Evolutionary conservation across 2,888 invertebrate species (phyloP).

Genomic region (Leuctra nigra): DNA sequence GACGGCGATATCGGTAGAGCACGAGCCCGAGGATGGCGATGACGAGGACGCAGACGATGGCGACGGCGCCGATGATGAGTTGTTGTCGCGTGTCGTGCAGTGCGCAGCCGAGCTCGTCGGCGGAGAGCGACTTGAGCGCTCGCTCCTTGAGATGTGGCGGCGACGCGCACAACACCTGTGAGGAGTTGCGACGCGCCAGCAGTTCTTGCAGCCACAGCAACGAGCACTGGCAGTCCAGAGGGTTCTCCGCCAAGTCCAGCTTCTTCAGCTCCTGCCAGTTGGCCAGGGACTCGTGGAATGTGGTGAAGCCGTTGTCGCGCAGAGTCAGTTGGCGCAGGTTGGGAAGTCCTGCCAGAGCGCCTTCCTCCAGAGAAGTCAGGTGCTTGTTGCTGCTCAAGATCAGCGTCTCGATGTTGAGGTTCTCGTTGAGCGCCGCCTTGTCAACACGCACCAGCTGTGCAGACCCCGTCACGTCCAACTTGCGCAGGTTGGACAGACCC

Average conservation of each 20-base stretch:
- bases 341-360: slow-evolving; percentile 68
- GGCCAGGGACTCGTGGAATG: slow-evolving; percentile 70
- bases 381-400: slow-evolving; percentile 71
- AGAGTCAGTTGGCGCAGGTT: slow-evolving; percentile 69
- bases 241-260: slow-evolving; percentile 75
- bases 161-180: slow-evolving; percentile 51
- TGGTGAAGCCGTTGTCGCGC: slow-evolving; percentile 69
- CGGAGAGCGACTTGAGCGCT: slow-evolving; percentile 57
- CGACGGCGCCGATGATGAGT: slow-evolving; percentile 68
- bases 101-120: slow-evolving; percentile 75
- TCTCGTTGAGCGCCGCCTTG: slow-evolving; percentile 70
- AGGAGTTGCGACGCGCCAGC: slow-evolving; percentile 59
- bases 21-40: slow-evolving; percentile 65
- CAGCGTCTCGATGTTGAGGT: slow-evolving; percentile 72
- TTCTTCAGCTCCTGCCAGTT: slow-evolving; percentile 70
- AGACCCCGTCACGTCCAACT: slow-evolving; percentile 72
- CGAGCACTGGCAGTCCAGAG: slow-evolving; percentile 72
- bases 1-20: slow-evolving; percentile 71
- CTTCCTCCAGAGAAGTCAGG: slow-evolving; percentile 64
- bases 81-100: slow-evolving; percentile 72
- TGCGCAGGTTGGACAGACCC: slow-evolving; percentile 68
- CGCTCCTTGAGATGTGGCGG: slow-evolving; percentile 67
- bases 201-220: slow-evolving; percentile 73
- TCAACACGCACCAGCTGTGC: slow-evolving; percentile 64
- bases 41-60: slow-evolving; percentile 65